phyloP scores from a whole-genome alignment of 1,140 invertebrate species.

The Dryas iulia region DNA sequence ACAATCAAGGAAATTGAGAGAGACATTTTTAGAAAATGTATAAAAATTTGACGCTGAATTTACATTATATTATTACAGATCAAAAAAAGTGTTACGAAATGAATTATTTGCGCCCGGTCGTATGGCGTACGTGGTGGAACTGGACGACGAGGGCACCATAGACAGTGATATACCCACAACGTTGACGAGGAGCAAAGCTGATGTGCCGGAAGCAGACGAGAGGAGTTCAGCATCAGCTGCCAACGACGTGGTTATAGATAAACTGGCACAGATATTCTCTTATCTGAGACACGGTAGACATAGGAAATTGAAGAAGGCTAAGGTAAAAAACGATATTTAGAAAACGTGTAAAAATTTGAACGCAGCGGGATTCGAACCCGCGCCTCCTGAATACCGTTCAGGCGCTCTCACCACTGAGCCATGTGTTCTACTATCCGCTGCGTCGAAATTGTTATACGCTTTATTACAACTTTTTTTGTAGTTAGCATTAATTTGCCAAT shows the following conservation, averaged over 20 bases:
- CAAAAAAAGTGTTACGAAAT: slow-evolving; percentile 89
- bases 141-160: slow-evolving; percentile 91
- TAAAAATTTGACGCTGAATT: too few species aligned
- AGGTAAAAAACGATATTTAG: too few species aligned
- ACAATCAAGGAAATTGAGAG: too few species aligned
- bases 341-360: too few species aligned
- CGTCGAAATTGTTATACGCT: too few species aligned
- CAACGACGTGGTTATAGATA: slow-evolving; percentile 98
- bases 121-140: slow-evolving; percentile 98
- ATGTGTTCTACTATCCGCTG: too few species aligned
- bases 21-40: too few species aligned
- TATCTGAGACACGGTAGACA: slow-evolving; percentile 93
- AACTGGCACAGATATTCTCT: slow-evolving; percentile 97
- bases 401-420: too few species aligned
- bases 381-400: too few species aligned
- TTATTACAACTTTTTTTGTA: too few species aligned
- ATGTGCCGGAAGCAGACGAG: slow-evolving; percentile 87
- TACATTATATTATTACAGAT: slow-evolving; percentile 60
- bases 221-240: slow-evolving; percentile 91
- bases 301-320: slow-evolving; percentile 89
- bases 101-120: slow-evolving; percentile 97
- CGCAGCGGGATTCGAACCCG: too few species aligned
- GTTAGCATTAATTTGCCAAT: too few species aligned
- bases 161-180: slow-evolving; percentile 98
- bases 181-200: slow-evolving; percentile 95